Percentiles rank a stretch among this genome's conserved stretches.
phyloP scores from a whole-genome alignment of 2,113 vertebrate species.

The Catharus minimus region DNA sequence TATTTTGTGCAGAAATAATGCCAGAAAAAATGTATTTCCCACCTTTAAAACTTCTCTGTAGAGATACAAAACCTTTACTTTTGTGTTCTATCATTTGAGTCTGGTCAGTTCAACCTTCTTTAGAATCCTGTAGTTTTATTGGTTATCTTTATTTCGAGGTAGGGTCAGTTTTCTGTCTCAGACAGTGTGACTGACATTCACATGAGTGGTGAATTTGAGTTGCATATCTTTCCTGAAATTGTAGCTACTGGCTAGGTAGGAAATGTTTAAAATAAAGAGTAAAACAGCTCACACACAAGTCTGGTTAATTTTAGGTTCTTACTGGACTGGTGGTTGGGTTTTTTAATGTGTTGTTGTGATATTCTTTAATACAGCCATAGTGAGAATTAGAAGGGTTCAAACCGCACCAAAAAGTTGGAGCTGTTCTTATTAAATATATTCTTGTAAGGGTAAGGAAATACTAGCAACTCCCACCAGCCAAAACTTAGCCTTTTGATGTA shows the following conservation, averaged over 20 bases:
- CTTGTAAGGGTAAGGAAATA: neutral
- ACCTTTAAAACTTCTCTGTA: neutral
- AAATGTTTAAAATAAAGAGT: neutral
- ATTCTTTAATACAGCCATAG: neutral
- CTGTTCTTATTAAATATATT: neutral
- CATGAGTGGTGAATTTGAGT: neutral
- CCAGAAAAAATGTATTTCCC: neutral
- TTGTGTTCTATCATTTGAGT: neutral
- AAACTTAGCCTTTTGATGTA: neutral
- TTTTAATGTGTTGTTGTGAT: neutral
- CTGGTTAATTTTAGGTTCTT: neutral
- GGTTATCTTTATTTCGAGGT: neutral
- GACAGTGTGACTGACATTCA: neutral
- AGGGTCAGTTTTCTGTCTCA: neutral
- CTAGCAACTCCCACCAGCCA: neutral
- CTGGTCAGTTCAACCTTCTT: neutral
- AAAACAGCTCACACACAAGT: neutral
- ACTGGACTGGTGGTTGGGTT: neutral
- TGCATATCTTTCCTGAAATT: neutral
- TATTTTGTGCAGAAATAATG: neutral
- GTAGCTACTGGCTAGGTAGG: neutral
- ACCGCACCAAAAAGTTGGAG: accelerated
- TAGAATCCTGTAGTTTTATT: neutral
- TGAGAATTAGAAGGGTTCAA: neutral
- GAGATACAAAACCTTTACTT: neutral